These are phyloP conservation scores for Parochlus steinenii DNA, from an alignment of 2,888 invertebrate genomes.

Conservation along the genomic window DNA sequence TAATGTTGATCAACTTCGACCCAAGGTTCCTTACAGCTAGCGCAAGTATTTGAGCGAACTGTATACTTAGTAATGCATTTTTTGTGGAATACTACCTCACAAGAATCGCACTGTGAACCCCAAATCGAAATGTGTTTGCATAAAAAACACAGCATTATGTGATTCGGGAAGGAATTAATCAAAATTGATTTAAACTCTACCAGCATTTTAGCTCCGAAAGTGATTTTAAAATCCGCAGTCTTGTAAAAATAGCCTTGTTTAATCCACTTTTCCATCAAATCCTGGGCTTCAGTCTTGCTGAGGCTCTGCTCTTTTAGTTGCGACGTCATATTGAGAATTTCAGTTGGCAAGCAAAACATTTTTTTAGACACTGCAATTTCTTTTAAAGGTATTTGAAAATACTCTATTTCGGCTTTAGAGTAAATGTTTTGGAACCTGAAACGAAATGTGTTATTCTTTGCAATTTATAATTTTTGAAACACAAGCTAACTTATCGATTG, in stretches of 20 bases:
- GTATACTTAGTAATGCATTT: slow-evolving; percentile 6
- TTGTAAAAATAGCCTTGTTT: slow-evolving; percentile 3
- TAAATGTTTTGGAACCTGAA: slow-evolving; percentile 1
- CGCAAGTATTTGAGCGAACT: neutral
- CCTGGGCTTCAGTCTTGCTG: slow-evolving; percentile 3
- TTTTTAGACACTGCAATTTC: slow-evolving; percentile 1
- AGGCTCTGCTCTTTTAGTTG: neutral
- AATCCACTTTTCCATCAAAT: slow-evolving; percentile 5
- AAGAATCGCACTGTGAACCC: slow-evolving; percentile 3
- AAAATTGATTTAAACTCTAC: slow-evolving; percentile 8
- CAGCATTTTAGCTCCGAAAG: slow-evolving; percentile 6
- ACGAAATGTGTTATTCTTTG: slow-evolving; percentile 1
- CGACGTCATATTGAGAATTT: slow-evolving; percentile 4
- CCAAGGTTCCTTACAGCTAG: slow-evolving; percentile 7
- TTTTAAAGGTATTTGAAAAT: neutral
- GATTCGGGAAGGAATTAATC: neutral
- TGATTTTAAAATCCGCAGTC: neutral
- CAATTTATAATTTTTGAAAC: no score
- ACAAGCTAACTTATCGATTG: no score
- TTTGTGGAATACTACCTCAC: slow-evolving; percentile 2
- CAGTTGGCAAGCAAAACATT: neutral
- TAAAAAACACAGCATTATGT: slow-evolving; percentile 1
- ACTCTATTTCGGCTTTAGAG: slow-evolving; percentile 4
- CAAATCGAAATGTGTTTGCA: slow-evolving; percentile 7
- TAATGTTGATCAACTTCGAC: no score